Evolutionary conservation across 2,888 invertebrate species (phyloP), one percentile per base, ranked within the genome.

Genomic region (Patella ulyssiponensis): DNA sequence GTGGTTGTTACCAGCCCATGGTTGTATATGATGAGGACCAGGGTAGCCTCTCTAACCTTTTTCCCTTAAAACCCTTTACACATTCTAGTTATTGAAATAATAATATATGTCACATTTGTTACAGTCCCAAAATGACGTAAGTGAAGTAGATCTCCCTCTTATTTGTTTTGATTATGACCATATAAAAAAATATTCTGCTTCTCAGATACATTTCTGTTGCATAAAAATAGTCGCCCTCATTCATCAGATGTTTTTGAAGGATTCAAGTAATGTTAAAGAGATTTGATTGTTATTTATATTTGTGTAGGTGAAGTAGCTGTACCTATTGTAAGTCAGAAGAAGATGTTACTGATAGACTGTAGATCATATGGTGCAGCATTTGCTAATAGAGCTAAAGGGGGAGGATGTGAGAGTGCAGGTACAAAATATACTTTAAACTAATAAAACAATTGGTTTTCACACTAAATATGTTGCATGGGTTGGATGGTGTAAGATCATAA

Each of bases 291-390:
- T 23, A 71, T 17, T 27, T 17, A 27, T n/a, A n/a, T n/a, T n/a
- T 64, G 1, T 64, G n/a, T n/a, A n/a, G n/a, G 64, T 20, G 20
- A 20, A 14, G 64, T 64, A n/a, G 64, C n/a, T 12, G 64, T 64
- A 20, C 20, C n/a, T 12, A 11, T 64, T 64, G 33, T 71, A 33
- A 73, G 64, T 20, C 83, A 83, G 11, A 86, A 85, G 94, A 94
- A 96, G 93, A 94, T 98, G 86, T 93, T 98, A 78, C 97, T 98
- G 84, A 95, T 98, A 88, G 99, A 99, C 93, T 98, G 98, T 17
- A 94, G 99, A 51, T 97, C 98, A 5, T 99, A 98, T 92, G 95
- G 98, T 71, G 97, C 98, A 0, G 98, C 99, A 0, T 96, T 98
- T 58, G 98, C 98, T 27, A 99, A 99, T 93, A 93, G 98, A 82